These are phyloP conservation scores for Scarus forsteni DNA, from an alignment of 2,797 vertebrate species.

Conservation along the genomic window DNA sequence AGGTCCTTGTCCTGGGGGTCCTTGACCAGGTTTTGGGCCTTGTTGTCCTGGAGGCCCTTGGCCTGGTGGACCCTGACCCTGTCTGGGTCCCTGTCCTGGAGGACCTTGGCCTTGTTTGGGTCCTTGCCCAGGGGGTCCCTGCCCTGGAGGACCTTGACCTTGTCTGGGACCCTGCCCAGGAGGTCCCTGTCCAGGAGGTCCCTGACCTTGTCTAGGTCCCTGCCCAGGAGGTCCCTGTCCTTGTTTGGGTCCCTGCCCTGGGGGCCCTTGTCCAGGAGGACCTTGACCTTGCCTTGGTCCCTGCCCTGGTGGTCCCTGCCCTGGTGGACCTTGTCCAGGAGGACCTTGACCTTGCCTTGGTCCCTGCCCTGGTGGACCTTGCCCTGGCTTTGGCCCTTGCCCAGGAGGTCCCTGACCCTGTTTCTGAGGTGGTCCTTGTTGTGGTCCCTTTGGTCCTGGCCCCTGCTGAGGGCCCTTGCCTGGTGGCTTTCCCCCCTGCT, in stretches of 20 bases:
- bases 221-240: neutral
- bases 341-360: neutral
- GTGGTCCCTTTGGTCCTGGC: conserved; percentile 74
- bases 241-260: no score
- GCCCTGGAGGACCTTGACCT: conserved; percentile 2
- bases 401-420: conserved; percentile 68
- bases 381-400: conserved; percentile 76
- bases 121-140: neutral
- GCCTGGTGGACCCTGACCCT: neutral
- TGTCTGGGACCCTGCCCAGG: neutral
- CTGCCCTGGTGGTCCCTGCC: conserved; percentile 56
- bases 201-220: neutral
- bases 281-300: conserved; percentile 1
- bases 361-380: conserved; percentile 38
- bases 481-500: conserved; percentile 78
- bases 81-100: neutral
- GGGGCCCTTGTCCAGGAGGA: neutral
- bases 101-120: neutral
- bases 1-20: conserved; percentile 54
- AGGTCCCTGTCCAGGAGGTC: neutral
- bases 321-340: conserved; percentile 31
- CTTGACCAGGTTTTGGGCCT: conserved; percentile 56
- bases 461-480: conserved; percentile 73
- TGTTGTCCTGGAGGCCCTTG: conserved; percentile 35
- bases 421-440: conserved; percentile 72